These are phyloP conservation scores for Synodontis membranacea DNA, from an alignment of 2,113 vertebrate species.

Conservation along the genomic window DNA sequence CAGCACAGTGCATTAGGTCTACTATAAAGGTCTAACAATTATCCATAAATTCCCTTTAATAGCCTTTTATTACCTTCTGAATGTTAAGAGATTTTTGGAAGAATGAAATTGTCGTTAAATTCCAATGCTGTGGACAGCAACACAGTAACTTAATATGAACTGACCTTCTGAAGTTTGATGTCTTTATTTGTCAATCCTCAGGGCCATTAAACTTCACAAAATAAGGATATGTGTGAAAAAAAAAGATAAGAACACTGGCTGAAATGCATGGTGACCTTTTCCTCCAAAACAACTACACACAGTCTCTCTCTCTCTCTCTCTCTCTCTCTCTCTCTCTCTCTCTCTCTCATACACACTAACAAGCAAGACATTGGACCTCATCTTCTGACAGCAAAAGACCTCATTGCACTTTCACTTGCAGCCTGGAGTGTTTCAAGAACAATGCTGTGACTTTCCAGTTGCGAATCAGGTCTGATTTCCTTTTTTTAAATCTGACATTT, in stretches of 20 bases:
- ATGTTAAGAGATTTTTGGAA: background rate
- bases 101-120: background rate
- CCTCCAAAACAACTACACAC: background rate
- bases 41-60: background rate
- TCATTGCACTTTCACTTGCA: background rate
- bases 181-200: background rate
- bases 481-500: constrained; percentile 17
- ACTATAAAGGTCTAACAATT: background rate
- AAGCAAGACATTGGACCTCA: background rate
- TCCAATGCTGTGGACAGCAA: background rate
- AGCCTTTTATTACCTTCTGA: background rate
- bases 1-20: background rate
- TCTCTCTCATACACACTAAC: background rate
- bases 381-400: background rate
- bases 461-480: background rate
- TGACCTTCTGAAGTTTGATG: too few relatives aligned
- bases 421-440: background rate
- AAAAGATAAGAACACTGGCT: background rate
- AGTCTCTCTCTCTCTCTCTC: too few relatives aligned
- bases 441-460: background rate
- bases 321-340: background rate
- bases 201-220: background rate
- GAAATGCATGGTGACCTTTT: background rate
- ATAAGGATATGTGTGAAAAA: background rate
- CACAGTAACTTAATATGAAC: too few relatives aligned